Conservation (phyloP, 2,888 invertebrate genomes). For the Sipunculus nudus region DNA sequence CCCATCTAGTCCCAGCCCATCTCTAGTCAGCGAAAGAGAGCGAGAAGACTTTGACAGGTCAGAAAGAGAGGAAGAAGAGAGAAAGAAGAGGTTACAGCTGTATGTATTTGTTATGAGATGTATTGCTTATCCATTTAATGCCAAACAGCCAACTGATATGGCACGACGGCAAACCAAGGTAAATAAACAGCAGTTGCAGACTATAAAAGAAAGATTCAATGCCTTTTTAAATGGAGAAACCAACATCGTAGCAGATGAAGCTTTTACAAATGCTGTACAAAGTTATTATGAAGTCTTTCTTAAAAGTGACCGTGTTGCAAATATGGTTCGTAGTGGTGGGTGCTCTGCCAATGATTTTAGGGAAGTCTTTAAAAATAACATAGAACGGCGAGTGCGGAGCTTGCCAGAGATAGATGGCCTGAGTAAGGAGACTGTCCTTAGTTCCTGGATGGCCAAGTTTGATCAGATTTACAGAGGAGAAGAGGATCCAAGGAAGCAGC, state of each 20-base stretch:
- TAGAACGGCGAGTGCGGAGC: constrained; percentile 95
- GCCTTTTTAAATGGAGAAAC: constrained; percentile 96
- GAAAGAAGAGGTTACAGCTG: constrained; percentile 91
- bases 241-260: constrained; percentile 70
- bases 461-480: constrained; percentile 88
- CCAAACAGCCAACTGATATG: constrained; percentile 99
- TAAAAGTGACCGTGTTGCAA: constrained; percentile 93
- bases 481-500: constrained; percentile 68
- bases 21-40: constrained; percentile 80
- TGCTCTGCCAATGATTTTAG: constrained; percentile 98
- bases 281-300: constrained; percentile 85
- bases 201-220: constrained; percentile 93
- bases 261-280: constrained; percentile 98
- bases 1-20: constrained; percentile 90
- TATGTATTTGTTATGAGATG: constrained; percentile 99
- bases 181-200: constrained; percentile 93
- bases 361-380: constrained; percentile 97
- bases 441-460: constrained; percentile 98
- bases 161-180: constrained; percentile 91
- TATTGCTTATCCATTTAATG: constrained; percentile 98
- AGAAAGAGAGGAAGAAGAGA: constrained; percentile 94
- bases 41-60: constrained; percentile 78
- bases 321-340: constrained; percentile 97
- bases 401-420: constrained; percentile 99
- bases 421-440: constrained; percentile 97